These are phyloP conservation scores for Galendromus occidentalis DNA, from an alignment of 1,140 invertebrate species.

Conservation along the genomic window DNA sequence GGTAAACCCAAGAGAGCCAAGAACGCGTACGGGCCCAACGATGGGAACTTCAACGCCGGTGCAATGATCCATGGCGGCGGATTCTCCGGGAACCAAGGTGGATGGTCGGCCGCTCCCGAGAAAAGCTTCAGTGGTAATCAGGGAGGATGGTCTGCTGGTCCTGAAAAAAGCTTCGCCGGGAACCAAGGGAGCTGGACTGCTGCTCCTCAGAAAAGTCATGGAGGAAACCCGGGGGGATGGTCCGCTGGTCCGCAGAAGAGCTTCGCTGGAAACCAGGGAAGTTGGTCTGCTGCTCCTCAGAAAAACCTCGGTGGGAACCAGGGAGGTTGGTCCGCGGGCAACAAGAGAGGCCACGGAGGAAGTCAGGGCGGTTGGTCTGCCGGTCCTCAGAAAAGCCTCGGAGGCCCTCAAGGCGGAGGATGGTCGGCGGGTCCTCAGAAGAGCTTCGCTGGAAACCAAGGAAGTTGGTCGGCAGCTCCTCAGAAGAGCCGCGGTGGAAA, in stretches of 20 bases:
- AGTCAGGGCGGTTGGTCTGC: neutral
- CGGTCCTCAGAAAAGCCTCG: neutral
- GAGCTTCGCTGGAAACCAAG: neutral
- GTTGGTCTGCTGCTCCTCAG: neutral
- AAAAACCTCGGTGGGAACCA: neutral
- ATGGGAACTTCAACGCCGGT: neutral
- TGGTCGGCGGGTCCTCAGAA: neutral
- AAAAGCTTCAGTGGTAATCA: neutral
- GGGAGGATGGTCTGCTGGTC: neutral
- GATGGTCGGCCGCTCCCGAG: neutral
- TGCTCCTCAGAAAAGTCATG: neutral
- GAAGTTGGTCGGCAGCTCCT: neutral
- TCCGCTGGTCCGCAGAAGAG: neutral
- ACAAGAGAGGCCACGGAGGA: neutral
- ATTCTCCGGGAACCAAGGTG: neutral
- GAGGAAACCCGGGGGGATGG: neutral
- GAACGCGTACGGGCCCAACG: neutral
- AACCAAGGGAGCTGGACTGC: neutral
- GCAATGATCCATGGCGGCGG: constrained; percentile 8
- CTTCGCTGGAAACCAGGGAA: neutral
- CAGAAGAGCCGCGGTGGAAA: neutral
- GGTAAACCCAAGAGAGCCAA: neutral
- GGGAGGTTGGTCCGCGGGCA: neutral
- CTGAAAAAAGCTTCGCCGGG: neutral
- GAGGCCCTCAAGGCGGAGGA: neutral